Percentiles rank a stretch among this genome's conserved stretches.
Evolutionary conservation across 2,113 vertebrate genomes (phyloP).

Genomic region (Polypterus bichir): DNA sequence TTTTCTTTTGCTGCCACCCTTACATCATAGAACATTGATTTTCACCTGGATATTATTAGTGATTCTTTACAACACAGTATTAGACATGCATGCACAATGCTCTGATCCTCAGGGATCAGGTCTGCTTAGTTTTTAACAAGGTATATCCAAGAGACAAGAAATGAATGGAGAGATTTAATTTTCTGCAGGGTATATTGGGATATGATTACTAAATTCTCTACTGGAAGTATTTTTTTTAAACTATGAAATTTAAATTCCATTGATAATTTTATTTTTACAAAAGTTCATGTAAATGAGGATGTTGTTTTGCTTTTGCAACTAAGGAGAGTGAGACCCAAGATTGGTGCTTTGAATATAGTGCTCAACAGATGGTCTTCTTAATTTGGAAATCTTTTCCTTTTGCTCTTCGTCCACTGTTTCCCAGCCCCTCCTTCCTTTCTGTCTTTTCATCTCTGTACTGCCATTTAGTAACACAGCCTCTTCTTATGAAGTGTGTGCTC

Average conservation of each 20-base stretch:
- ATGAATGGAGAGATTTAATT: no score
- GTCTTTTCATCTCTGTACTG: background rate
- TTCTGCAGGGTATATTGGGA: no score
- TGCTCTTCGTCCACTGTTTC: background rate
- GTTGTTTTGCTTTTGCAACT: no score
- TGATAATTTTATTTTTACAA: no score
- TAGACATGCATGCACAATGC: constrained; percentile 1
- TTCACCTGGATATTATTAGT: constrained; percentile 1
- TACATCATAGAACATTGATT: constrained; percentile 15
- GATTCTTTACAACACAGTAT: background rate
- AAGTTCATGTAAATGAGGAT: no score
- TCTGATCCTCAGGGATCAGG: background rate
- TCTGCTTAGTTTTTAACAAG: background rate
- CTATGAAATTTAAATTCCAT: no score
- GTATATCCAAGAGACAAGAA: no score
- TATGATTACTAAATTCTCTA: no score
- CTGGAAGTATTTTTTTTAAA: no score
- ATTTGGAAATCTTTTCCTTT: background rate
- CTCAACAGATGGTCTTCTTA: constrained; percentile 3
- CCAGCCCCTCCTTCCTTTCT: background rate
- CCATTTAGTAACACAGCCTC: constrained; percentile 1
- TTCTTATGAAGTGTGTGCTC: no score
- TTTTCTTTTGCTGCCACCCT: constrained; percentile 33
- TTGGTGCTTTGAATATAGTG: constrained; percentile 5
- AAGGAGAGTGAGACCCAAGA: no score